Percentiles rank a stretch among this genome's conserved stretches.
Evolutionary conservation across 2,888 invertebrate genomes (phyloP).

Genomic region (Proisotoma minuta): DNA sequence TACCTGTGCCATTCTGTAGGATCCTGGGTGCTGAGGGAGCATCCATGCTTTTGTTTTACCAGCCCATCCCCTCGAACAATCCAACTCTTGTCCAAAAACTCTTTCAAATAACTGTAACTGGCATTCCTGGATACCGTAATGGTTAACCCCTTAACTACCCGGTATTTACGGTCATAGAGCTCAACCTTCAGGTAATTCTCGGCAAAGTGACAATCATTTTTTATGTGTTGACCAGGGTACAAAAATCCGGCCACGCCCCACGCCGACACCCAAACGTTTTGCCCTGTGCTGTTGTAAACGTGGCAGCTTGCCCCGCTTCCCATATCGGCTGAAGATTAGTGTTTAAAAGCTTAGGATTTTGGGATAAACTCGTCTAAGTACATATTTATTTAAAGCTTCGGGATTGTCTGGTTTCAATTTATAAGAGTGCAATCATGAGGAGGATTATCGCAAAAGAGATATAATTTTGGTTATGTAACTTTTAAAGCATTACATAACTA

Average conservation of each 20-base stretch:
- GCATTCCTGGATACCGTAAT: not conserved
- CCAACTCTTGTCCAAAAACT: not conserved
- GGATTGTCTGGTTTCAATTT: no score
- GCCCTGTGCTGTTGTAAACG: not conserved
- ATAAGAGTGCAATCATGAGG: no score
- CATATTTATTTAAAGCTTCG: no score
- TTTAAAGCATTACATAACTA: no score
- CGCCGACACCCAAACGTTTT: not conserved
- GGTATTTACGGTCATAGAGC: not conserved
- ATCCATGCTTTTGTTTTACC: not conserved
- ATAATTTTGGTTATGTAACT: no score
- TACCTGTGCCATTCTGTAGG: no score
- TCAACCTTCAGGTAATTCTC: not conserved
- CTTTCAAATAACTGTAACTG: no score
- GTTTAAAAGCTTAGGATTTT: no score
- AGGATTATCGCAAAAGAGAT: no score
- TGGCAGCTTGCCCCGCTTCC: not conserved
- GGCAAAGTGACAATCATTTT: not conserved
- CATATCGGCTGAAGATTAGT: no score
- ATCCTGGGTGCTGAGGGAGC: not conserved
- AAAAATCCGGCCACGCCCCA: not conserved
- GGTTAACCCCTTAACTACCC: not conserved
- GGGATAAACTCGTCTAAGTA: no score
- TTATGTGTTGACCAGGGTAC: not conserved
- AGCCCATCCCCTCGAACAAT: not conserved